Evolutionary conservation across 2,113 vertebrate genomes (phyloP), one percentile per base, ranked within the genome.

Genomic region (Eulemur rufifrons): DNA sequence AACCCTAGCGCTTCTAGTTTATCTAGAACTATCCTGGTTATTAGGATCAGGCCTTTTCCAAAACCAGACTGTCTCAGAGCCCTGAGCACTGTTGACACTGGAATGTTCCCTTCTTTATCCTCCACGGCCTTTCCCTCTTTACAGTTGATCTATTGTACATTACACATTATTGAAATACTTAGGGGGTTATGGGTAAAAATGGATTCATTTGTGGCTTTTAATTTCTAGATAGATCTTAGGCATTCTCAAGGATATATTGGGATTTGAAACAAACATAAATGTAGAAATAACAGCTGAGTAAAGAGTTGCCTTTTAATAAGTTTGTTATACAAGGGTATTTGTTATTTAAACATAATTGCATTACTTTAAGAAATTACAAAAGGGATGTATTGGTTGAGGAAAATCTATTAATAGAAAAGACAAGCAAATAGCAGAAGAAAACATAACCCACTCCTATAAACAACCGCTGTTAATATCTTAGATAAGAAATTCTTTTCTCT

Each of bases 261-360:
- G 6, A 86, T 86, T 91, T 74, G 29, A 84, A 8, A 29, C 2
- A 29, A 68, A 83, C 10, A 37, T 61, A 73, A 89, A 77, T 61
- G 17, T 91, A 93, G 54, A 91, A 77, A 86, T 74, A 93, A 10
- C 3, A 39, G 6, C 68, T 84, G 52, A 15, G 5, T 84, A 3
- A 91, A 95, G 13, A 64, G 63, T 63, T 89, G 25, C 3, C 39
- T 82, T 95, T 81, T 76, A 91, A 63, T 87, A 88, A 89, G 2
- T 39, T 95, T 45, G 42, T 45, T 90, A 78, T 39, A 66, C 34
- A 77, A 2, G 47, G 9, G 3, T 32, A 47, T 7, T 86, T 94
- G 91, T 89, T 50, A 80, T 52, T 96, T 92, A 61, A 95, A 69
- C 29, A 86, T 95, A 59, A 94, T 71, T 76, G 29, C 4, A 93